Conservation (phyloP, 2,888 invertebrate genomes). For the Scelioninae gen. 1 region DNA sequence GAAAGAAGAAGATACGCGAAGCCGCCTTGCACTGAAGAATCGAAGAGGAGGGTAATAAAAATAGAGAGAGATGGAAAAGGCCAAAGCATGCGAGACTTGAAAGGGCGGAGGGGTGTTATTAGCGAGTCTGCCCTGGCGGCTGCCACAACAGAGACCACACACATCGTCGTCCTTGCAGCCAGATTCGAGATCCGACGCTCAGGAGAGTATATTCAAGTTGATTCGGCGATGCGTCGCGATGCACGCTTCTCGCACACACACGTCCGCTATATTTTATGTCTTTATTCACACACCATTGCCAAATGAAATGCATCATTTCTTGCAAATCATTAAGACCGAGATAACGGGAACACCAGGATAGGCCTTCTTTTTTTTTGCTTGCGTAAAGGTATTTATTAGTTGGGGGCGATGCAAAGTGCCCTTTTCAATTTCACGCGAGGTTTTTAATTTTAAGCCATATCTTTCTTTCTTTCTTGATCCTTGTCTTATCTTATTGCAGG, state of each 20-base stretch:
- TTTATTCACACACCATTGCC: slow-evolving; percentile 77
- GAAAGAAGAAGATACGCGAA: slow-evolving; percentile 45
- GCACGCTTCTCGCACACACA: slow-evolving; percentile 75
- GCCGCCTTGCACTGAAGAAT: slow-evolving; percentile 33
- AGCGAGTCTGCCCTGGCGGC: slow-evolving; percentile 82
- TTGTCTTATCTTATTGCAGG: no score
- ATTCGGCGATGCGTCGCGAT: slow-evolving; percentile 42
- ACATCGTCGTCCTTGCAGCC: slow-evolving; percentile 78
- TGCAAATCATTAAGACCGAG: slow-evolving; percentile 47
- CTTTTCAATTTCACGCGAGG: slow-evolving; percentile 54
- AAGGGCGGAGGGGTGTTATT: slow-evolving; percentile 78
- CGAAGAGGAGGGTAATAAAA: slow-evolving; percentile 18
- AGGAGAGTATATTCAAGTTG: slow-evolving; percentile 36
- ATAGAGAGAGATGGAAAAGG: slow-evolving; percentile 55
- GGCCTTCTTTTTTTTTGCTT: background rate
- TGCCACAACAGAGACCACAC: slow-evolving; percentile 81
- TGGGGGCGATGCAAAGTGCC: slow-evolving; percentile 26
- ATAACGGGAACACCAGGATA: slow-evolving; percentile 42
- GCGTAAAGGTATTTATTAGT: slow-evolving; percentile 39
- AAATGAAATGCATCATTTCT: slow-evolving; percentile 73
- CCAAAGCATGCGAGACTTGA: slow-evolving; percentile 61
- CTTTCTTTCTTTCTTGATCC: no score
- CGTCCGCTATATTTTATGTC: slow-evolving; percentile 81
- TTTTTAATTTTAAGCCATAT: slow-evolving; percentile 57
- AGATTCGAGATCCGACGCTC: slow-evolving; percentile 59